Conservation (phyloP, 2,113 vertebrate genomes). For the Chaetodon auriga region DNA sequence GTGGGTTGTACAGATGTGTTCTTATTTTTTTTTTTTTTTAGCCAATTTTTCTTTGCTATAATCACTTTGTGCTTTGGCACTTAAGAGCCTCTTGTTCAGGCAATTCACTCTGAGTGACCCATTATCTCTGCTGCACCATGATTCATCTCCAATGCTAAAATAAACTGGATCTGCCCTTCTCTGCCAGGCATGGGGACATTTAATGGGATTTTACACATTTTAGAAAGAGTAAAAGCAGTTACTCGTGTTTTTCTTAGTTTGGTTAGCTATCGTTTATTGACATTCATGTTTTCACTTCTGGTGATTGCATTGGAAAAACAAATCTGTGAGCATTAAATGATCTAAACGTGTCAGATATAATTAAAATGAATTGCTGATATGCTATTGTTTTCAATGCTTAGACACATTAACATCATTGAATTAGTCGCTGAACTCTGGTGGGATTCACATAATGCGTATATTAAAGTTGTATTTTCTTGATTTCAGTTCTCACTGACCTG, state of each 20-base stretch:
- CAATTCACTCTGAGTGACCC: slow-evolving; percentile 34
- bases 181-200: background rate
- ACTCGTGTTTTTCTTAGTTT: background rate
- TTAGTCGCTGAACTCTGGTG: background rate
- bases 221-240: background rate
- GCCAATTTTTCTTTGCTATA: background rate
- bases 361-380: background rate
- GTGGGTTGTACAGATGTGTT: background rate
- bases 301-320: background rate
- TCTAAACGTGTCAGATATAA: background rate
- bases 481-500: background rate
- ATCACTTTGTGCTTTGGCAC: slow-evolving; percentile 3
- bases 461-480: background rate
- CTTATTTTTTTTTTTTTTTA: background rate
- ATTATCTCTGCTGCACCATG: slow-evolving; percentile 30
- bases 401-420: no score
- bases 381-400: no score
- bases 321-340: background rate
- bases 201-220: background rate
- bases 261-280: no score
- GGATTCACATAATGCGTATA: background rate
- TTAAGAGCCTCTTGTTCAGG: slow-evolving; percentile 49
- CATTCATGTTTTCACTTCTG: background rate
- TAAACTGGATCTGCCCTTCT: slow-evolving; percentile 4
- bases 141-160: slow-evolving; percentile 35